Conservation (phyloP, 2,888 invertebrate species). For the Romanomermis culicivorax region DNA sequence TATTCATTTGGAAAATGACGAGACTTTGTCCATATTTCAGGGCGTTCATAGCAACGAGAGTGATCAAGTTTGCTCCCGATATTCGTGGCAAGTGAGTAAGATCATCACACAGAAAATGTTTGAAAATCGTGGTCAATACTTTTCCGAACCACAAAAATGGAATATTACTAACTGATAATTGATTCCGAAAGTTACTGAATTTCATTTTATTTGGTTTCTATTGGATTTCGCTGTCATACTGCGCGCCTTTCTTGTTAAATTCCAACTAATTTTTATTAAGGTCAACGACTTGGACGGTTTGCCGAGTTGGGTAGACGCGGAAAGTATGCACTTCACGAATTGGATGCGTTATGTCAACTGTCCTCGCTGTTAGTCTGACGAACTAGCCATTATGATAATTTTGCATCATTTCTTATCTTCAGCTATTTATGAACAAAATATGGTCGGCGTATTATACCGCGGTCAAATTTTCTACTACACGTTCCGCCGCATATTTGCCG, state of each 20-base stretch:
- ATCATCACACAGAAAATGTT: not conserved
- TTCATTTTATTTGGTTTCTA: too few relatives aligned
- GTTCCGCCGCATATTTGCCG: not conserved
- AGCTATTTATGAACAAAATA: not conserved
- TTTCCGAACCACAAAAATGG: not conserved
- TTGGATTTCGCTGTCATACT: too few relatives aligned
- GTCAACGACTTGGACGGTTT: not conserved
- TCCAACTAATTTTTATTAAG: not conserved
- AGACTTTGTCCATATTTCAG: not conserved
- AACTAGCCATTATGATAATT: not conserved
- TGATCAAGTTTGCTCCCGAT: not conserved
- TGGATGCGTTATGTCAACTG: constrained; percentile 1
- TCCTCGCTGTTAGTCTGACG: not conserved
- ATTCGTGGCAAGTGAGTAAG: not conserved
- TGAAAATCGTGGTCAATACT: not conserved
- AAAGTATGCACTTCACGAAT: not conserved
- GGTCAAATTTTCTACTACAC: not conserved
- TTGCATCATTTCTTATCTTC: not conserved
- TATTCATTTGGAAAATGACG: too few relatives aligned
- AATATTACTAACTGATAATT: not conserved
- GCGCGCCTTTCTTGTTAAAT: too few relatives aligned
- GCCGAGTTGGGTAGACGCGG: not conserved
- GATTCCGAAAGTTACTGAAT: too few relatives aligned
- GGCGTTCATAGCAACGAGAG: not conserved
- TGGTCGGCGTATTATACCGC: not conserved